Evolutionary conservation across 2,113 vertebrate species (phyloP).

Genomic region (Prunella himalayana): DNA sequence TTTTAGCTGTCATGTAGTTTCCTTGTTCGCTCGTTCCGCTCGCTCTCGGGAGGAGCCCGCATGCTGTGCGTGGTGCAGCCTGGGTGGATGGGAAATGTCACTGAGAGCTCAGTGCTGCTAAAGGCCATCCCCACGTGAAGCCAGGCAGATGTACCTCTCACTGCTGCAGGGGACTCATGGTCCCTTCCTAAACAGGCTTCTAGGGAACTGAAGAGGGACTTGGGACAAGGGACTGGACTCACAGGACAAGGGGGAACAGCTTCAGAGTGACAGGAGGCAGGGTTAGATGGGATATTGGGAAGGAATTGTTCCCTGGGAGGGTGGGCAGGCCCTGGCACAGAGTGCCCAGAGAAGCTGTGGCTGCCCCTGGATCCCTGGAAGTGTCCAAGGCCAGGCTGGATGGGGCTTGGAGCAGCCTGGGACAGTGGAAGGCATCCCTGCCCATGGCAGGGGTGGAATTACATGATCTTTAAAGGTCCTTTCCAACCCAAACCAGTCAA

Average conservation of each 20-base stretch:
- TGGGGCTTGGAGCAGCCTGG: accelerated
- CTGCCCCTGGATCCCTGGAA: not conserved
- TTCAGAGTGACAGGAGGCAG: not conserved
- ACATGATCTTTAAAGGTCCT: not conserved
- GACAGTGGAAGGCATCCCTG: not conserved
- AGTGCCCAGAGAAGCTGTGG: not conserved
- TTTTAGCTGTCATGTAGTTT: not conserved
- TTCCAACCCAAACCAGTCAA: not conserved
- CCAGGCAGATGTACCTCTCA: not conserved
- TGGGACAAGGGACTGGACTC: not conserved
- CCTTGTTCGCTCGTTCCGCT: not conserved
- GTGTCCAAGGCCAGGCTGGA: not conserved
- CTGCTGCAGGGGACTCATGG: accelerated
- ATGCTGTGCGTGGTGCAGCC: not conserved
- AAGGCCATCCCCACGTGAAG: not conserved
- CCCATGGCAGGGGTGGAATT: not conserved
- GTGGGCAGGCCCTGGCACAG: accelerated
- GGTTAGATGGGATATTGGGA: not conserved
- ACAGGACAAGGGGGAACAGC: not conserved
- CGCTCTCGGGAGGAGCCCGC: not conserved
- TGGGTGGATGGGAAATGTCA: not conserved
- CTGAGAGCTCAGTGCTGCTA: not conserved
- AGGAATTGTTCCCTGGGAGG: not conserved
- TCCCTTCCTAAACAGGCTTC: not conserved
- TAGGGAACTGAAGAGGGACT: not conserved